phyloP scores from a whole-genome alignment of 2,113 vertebrate genomes.

The Porphyrio hochstetteri region DNA sequence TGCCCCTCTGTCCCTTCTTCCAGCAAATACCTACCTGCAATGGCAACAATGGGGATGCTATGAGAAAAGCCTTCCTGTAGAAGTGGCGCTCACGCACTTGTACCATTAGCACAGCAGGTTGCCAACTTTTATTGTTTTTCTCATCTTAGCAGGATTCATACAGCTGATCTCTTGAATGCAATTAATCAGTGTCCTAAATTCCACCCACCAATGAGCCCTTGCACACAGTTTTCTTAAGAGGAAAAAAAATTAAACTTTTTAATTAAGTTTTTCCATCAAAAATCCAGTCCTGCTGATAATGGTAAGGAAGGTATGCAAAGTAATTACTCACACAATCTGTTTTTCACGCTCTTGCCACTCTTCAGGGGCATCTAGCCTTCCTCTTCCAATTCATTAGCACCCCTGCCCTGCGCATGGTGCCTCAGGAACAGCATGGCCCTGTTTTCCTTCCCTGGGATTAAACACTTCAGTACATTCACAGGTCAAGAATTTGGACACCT shows the following conservation, averaged over 20 bases:
- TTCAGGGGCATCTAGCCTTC: conserved; percentile 18
- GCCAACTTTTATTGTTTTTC: background rate
- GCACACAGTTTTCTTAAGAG: conserved; percentile 52
- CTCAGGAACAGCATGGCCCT: conserved; percentile 34
- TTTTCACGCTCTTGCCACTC: conserved; percentile 56
- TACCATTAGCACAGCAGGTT: background rate
- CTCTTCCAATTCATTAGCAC: conserved; percentile 69
- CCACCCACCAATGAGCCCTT: conserved; percentile 27
- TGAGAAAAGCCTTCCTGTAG: background rate
- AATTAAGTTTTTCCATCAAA: conserved; percentile 78
- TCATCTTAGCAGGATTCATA: background rate
- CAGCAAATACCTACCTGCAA: background rate
- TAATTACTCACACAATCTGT: conserved; percentile 77
- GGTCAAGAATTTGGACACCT: conserved; percentile 4
- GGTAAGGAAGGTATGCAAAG: conserved; percentile 70
- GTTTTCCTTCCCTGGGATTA: background rate
- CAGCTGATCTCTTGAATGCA: conserved; percentile 53
- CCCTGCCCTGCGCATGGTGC: background rate
- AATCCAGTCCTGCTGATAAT: conserved; percentile 72
- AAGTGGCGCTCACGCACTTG: background rate
- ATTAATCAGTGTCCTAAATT: conserved; percentile 72
- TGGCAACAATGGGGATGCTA: background rate
- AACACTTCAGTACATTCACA: background rate
- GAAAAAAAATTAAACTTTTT: conserved; percentile 72
- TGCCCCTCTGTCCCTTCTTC: background rate